Base-by-base conservation (phyloP, 2,888 invertebrate genomes). In the Drosophila limbata region DNA sequence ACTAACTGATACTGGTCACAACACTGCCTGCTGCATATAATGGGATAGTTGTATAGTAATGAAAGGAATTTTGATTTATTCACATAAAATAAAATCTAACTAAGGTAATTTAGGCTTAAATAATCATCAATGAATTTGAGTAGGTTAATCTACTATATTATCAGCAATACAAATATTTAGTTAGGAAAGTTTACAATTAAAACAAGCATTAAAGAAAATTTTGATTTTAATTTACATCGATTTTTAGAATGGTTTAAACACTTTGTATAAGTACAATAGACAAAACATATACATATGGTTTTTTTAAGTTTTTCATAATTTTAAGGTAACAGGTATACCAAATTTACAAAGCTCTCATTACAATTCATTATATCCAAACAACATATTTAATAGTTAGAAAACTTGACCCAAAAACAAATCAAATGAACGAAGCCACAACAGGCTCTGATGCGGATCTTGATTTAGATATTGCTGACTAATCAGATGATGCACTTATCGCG, bases 401-500 rank as follows among this genome's bases (percentile, higher is more conserved):
- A 66, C 64, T 61, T 68, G 69, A 71, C 68, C 68, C 56, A 57
- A 77, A 68, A 62, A 61, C 75, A 52, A 56, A 86, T 57, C 68
- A 78, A 75, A 86, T 86, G 72, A 81, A 45, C 64, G 53, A 45
- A 77, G 62, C 61, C 61, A 44, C 21, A 39, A 64, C 75, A 68
- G 73, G 80, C 61, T 70, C 40, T 78, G 56, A 66, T 73, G 59
- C 59, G 79, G 67, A 63, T 65, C 86, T 79, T 78, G 84, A 79
- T 81, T 84, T 76, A 84, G 72, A 71, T 69, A 69, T 77, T 77
- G n/a, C 33, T 44, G 44, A 44, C 33, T 55, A 55, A 55, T 75
- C 65, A 63, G 64, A 55, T 79, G 72, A 70, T 76, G 73, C 78
- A 77, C 75, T 88, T 88, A 84, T 84, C 77, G 76, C 74, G 78